Conservation (phyloP, 2,888 invertebrate species). For the Nasonia oneida region DNA sequence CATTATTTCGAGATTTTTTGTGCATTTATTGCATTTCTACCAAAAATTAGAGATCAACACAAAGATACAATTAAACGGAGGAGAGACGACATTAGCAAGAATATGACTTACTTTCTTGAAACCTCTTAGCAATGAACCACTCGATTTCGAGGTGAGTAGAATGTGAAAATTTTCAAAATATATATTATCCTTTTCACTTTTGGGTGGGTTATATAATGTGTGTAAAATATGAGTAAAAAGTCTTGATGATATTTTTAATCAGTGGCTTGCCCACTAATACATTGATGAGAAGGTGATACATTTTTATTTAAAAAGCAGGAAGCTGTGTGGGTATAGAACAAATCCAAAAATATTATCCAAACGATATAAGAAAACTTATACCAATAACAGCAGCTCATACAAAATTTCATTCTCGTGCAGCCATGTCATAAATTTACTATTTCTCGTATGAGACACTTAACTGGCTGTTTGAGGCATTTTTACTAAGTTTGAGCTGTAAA, state of each 20-base stretch:
- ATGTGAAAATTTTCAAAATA: slow-evolving; percentile 76
- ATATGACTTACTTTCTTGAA: slow-evolving; percentile 78
- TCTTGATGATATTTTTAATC: background rate
- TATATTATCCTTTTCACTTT: slow-evolving; percentile 72
- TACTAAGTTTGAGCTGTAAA: slow-evolving; percentile 73
- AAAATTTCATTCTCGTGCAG: slow-evolving; percentile 67
- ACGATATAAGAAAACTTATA: background rate
- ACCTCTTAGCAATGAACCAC: slow-evolving; percentile 77
- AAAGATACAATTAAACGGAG: slow-evolving; percentile 75
- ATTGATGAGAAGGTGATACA: background rate
- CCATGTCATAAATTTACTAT: slow-evolving; percentile 54
- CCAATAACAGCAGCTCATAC: slow-evolving; percentile 33
- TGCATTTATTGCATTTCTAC: slow-evolving; percentile 67
- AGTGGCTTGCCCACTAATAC: background rate
- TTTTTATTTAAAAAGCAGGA: background rate
- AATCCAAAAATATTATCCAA: slow-evolving; percentile 11
- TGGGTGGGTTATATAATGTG: slow-evolving; percentile 71
- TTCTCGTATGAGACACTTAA: background rate
- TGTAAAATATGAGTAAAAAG: background rate
- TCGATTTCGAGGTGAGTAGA: slow-evolving; percentile 78
- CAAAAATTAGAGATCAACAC: slow-evolving; percentile 68
- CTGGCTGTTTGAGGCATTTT: slow-evolving; percentile 74
- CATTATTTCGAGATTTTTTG: slow-evolving; percentile 69
- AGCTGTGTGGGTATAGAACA: background rate
- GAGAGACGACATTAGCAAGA: slow-evolving; percentile 77